Base-by-base conservation (phyloP, 2,113 vertebrate species). In the Melanerpes formicivorus region DNA sequence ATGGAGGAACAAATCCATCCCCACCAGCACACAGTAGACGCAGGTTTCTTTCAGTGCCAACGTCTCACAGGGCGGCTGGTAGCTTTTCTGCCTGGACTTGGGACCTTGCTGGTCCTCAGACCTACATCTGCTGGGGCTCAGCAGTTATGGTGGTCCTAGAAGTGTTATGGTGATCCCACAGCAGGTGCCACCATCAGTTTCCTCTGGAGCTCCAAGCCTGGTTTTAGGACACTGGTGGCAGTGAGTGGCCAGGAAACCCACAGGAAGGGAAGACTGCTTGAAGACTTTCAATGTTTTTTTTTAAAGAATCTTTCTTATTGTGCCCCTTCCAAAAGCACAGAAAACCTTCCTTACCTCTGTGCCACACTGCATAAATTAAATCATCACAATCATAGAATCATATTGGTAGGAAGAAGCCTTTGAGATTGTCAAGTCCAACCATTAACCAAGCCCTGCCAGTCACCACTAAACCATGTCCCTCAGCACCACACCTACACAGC, bases 21-120 rank as follows among this genome's bases (percentile, higher is more conserved):
- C 42, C 3, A 7, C 18, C 0, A 0, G 42, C 37, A 2, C 4
- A 0, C 1, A 0, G 46, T 1, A 26, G n/a, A 29, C 18, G 32
- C 7, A 12, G 58, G 0, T 23, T 40, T 27, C 52, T 15, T 8
- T 6, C 2, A 2, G 8, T 0, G 3, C 67, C 37, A 66, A 3
- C 1, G 26, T 4, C 3, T 29, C 21, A 3, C 14, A 10, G 25
- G 11, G 60, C 19, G 32, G 52, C 25, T 0, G 0, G 3, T 3
- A 40, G 56, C 4, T 50, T 81, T 59, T 50, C 80, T 14, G 8
- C 18, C 1, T 1, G 5, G 29, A 44, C 1, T 58, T 1, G 10
- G 48, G 2, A 8, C 13, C 18, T 3, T 18, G 48, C 63, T 14
- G 56, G 6, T 37, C 17, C 63, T 71, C 52, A 19, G 62, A 32